Percentiles rank a stretch among this genome's conserved stretches.
These are phyloP conservation scores for Zonotrichia leucophrys DNA, from an alignment of 2,113 vertebrate species.

Conservation along the genomic window DNA sequence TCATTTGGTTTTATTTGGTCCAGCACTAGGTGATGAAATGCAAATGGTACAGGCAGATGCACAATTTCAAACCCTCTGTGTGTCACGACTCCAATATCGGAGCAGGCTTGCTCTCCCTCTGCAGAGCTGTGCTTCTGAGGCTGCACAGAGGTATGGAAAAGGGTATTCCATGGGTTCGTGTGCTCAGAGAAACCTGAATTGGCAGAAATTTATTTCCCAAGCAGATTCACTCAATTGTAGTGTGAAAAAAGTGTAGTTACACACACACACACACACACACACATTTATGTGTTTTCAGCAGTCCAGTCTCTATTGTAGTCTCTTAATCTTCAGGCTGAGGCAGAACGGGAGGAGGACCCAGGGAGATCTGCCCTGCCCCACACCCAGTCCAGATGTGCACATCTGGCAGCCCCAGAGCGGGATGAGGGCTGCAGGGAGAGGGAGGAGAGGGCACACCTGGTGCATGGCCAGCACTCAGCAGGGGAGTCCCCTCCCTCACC, in stretches of 20 bases:
- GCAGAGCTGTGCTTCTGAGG: not conserved
- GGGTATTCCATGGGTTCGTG: not conserved
- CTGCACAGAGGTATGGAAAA: not conserved
- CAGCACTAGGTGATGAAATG: constrained; percentile 52
- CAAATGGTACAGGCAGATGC: constrained; percentile 51
- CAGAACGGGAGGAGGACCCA: not conserved
- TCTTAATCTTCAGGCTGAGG: not conserved
- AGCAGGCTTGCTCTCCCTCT: not conserved
- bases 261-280: too few species aligned
- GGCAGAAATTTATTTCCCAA: not conserved
- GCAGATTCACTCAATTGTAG: not conserved
- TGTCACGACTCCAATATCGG: not conserved
- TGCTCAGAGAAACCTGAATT: not conserved
- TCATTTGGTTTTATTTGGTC: constrained; percentile 49
- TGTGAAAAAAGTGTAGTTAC: not conserved
- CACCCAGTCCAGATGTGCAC: not conserved
- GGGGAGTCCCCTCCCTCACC: not conserved
- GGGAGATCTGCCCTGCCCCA: not conserved
- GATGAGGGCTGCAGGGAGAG: not conserved
- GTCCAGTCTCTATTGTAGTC: not conserved
- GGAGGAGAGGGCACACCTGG: not conserved
- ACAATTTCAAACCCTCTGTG: not conserved
- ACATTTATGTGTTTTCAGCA: not conserved
- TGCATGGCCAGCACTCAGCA: accelerated
- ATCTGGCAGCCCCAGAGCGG: not conserved